Evolutionary conservation across 1,140 invertebrate genomes (phyloP), one percentile per base, ranked within the genome.

Genomic region (Plutomurus gul): DNA sequence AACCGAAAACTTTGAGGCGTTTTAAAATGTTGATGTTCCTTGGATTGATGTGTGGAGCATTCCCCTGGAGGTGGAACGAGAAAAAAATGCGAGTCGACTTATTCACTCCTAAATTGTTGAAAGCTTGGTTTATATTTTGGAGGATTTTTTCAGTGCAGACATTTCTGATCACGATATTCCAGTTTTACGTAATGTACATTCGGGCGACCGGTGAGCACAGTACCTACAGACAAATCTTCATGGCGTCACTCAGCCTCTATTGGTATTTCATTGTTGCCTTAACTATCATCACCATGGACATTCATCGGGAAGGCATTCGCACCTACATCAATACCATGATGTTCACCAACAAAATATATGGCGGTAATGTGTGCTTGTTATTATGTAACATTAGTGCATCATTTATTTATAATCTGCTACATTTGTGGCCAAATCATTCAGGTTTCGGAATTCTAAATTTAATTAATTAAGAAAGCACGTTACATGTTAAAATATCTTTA

Each of bases 231-330:
- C 3, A 18, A 22, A 30, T 78, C 37, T 78, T 78, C 27, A 78
- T 78, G 77, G 47, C 46, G 25, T 78, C 71, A 18, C 39, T 78
- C 13, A 37, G 18, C 20, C 40, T 78, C 6, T 78, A 56, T 33
- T 78, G 77, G 77, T 77, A 72, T 49, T 5, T 10, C 5, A 70
- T 13, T n/a, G 56, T 39, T 1, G 65, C 71, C 2, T 43, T 11
- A 0, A 47, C 3, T 7, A 77, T 70, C 25, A 20, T 77, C n/a
- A 71, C n/a, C 25, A 22, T 71, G 11, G 46, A 77, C 25, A 30
- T 46, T 40, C 71, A 77, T 27, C 30, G 18, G 13, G 76, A 77
- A 6, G 1, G 30, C 30, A 77, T 33, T 36, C 56, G 56, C 1
- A 3, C 10, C 10, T 77, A 77, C 37, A 46, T 77, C 25, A 77